Evolutionary conservation across 2,888 invertebrate species (phyloP).

Genomic region (Endotricha flammealis): DNA sequence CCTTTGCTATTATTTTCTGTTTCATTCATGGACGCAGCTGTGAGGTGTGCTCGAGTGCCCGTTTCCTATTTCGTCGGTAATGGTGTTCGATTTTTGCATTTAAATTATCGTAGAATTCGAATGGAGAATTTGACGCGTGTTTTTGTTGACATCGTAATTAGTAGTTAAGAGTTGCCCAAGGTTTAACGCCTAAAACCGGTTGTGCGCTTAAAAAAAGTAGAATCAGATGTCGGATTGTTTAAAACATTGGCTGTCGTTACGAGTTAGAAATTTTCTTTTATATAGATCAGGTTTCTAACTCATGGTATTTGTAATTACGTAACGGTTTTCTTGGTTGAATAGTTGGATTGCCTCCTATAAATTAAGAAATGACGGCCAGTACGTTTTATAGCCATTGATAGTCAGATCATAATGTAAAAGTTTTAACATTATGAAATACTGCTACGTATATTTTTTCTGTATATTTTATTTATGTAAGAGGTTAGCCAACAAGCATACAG

Average conservation of each 20-base stretch:
- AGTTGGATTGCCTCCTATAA: too few relatives aligned
- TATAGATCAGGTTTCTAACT: not conserved
- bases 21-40: conserved; percentile 64
- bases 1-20: conserved; percentile 61
- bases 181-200: conserved; percentile 6
- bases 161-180: not conserved
- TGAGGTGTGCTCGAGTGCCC: conserved; percentile 53
- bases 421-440: too few relatives aligned
- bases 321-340: too few relatives aligned
- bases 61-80: conserved; percentile 68
- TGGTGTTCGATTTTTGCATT: conserved; percentile 58
- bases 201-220: conserved; percentile 3
- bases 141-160: conserved; percentile 8
- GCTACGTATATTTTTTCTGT: too few relatives aligned
- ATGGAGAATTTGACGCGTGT: conserved; percentile 3
- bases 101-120: conserved; percentile 31
- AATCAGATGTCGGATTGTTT: conserved; percentile 3
- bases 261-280: not conserved
- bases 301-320: not conserved
- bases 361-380: too few relatives aligned
- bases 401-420: too few relatives aligned
- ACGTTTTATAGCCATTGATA: too few relatives aligned
- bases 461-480: too few relatives aligned
- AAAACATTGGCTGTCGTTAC: not conserved
- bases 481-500: too few relatives aligned